Evolutionary conservation across 2,888 invertebrate species (phyloP).

Genomic region (Microdon myrmicae): DNA sequence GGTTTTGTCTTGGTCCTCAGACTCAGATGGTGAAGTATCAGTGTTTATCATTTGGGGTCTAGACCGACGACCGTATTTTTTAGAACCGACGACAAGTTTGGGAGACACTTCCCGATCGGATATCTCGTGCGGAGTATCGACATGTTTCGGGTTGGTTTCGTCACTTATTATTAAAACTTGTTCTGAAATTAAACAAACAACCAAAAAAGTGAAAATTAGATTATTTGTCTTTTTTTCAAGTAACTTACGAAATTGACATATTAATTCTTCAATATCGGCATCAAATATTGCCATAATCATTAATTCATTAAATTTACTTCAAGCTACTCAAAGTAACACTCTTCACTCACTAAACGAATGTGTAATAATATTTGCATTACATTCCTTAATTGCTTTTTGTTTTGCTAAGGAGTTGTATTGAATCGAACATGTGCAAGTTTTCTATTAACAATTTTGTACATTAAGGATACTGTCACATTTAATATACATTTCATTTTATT

Average conservation of each 20-base stretch:
- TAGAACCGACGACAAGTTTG: constrained; percentile 77
- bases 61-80: constrained; percentile 80
- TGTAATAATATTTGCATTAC: too few species aligned
- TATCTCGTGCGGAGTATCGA: constrained; percentile 67
- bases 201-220: neutral
- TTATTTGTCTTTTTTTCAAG: neutral
- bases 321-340: too few species aligned
- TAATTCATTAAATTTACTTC: too few species aligned
- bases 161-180: constrained; percentile 60
- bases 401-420: too few species aligned
- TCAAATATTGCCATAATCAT: too few species aligned
- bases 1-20: constrained; percentile 60
- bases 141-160: constrained; percentile 53
- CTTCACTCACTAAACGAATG: too few species aligned
- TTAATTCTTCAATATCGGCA: constrained; percentile 56
- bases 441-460: too few species aligned
- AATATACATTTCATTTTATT: too few species aligned
- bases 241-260: constrained; percentile 58
- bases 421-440: too few species aligned
- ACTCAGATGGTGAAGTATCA: constrained; percentile 63
- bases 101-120: constrained; percentile 79
- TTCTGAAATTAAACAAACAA: constrained; percentile 54
- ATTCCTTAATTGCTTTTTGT: too few species aligned
- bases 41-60: constrained; percentile 70
- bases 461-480: too few species aligned